Base-by-base conservation (phyloP, 2,888 invertebrate genomes). In the Phragmatobia fuliginosa region DNA sequence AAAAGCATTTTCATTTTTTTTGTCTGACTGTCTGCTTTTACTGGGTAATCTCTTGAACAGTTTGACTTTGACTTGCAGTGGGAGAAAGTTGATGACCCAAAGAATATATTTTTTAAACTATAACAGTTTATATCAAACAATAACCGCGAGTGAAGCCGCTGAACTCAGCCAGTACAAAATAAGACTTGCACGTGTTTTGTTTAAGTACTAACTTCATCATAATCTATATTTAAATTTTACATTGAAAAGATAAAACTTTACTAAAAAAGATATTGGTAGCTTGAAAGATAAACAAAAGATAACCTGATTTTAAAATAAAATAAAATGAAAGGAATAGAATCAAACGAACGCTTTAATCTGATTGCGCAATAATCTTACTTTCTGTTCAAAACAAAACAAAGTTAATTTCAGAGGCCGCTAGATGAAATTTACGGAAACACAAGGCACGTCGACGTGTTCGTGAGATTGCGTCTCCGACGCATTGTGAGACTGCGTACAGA, bases 401-500 rank as follows among this genome's bases (percentile, higher is more conserved):
- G 82, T 76, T 81, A 84, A 85, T 84, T 83, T 75, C 74, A 76
- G 73, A 76, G 80, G 77, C 79, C 72, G 71, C 72, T 69, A 70
- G 72, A 75, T 82, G 80, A 82, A 84, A 83, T 83, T 78, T 75
- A 78, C 80, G 67, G 78, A 76, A 81, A 76, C 76, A 75, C 68
- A 67, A 73, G 74, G 73, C 75, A 78, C 75, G 80, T 78, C 76
- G 75, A 73, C 79, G 70, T 85, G 85, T 83, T 83, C 71, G 71
- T 74, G 73, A 87, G 86, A 88, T 88, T 88, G 87, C 84, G 82
- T 83, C 83, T 82, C 76, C 72, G 63, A 79, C 77, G 83, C 83
- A 83, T 73, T 77, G 81, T 71, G 79, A 71, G 74, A 77, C 84
- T 87, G 84, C 86, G 85, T 88, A 79, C 77, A 72, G 83, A 85